These are phyloP conservation scores for Rhingia campestris DNA, from an alignment of 2,888 invertebrate genomes.

Conservation along the genomic window DNA sequence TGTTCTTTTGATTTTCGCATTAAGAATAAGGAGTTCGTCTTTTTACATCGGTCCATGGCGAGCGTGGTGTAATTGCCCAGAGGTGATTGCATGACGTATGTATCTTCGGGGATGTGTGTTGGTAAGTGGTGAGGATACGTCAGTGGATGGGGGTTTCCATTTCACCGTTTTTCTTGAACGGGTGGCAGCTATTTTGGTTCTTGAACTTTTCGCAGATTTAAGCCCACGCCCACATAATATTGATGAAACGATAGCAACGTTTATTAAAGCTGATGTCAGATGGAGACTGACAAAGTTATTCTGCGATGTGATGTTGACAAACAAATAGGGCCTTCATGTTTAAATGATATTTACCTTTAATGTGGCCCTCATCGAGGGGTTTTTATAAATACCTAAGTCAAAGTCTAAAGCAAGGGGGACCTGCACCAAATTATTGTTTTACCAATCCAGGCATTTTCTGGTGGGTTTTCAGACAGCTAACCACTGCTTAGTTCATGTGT, in stretches of 20 bases:
- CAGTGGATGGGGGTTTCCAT: conserved; percentile 25
- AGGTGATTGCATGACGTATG: conserved; percentile 55
- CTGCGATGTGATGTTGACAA: background rate
- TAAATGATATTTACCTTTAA: too few relatives aligned
- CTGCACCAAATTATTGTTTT: too few relatives aligned
- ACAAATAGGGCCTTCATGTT: background rate
- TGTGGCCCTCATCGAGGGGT: too few relatives aligned
- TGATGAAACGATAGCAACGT: conserved; percentile 46
- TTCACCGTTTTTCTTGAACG: too few relatives aligned
- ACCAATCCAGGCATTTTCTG: too few relatives aligned
- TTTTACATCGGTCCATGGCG: conserved; percentile 57
- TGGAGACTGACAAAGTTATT: background rate
- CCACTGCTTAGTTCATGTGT: too few relatives aligned
- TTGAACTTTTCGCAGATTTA: conserved; percentile 53
- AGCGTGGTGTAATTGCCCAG: conserved; percentile 71
- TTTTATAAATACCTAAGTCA: too few relatives aligned
- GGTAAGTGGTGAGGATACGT: conserved; percentile 4
- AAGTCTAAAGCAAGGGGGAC: too few relatives aligned
- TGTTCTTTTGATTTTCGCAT: conserved; percentile 68
- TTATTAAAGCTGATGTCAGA: conserved; percentile 15
- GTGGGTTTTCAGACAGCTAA: too few relatives aligned
- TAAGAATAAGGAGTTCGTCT: conserved; percentile 69
- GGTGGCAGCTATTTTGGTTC: conserved; percentile 45
- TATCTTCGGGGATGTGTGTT: conserved; percentile 10
- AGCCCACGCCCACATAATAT: conserved; percentile 42